Evolutionary conservation across 2,797 vertebrate species (phyloP).

Genomic region (Pipistrellus nathusii): DNA sequence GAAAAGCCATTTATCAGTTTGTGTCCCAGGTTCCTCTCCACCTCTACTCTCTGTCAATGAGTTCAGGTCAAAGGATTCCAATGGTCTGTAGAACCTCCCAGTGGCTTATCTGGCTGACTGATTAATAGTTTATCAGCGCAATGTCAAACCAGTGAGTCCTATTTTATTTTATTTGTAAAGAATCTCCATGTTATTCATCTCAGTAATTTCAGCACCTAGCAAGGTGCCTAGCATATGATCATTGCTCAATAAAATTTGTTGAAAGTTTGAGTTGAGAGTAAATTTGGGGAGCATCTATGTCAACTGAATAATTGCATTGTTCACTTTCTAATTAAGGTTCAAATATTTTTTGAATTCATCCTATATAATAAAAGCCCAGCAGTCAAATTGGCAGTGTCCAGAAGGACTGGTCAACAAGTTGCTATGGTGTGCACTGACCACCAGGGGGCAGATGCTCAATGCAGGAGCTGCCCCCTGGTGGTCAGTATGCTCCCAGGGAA

Average conservation of each 20-base stretch:
- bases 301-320: neutral
- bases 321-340: neutral
- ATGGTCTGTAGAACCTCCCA: neutral
- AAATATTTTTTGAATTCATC: slow-evolving; percentile 30
- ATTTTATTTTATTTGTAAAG: neutral
- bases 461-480: too few species aligned
- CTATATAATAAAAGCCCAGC: neutral
- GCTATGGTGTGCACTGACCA: too few species aligned
- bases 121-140: neutral
- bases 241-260: neutral
- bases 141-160: neutral
- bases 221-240: neutral
- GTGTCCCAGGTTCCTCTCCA: neutral
- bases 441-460: too few species aligned
- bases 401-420: too few species aligned
- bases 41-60: neutral
- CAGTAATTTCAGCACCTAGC: too few species aligned
- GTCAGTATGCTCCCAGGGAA: too few species aligned
- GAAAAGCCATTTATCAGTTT: neutral
- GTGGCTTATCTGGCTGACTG: neutral
- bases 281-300: neutral
- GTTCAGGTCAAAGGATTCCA: neutral
- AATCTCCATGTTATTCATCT: neutral
- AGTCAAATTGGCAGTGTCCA: too few species aligned
- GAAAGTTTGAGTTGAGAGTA: slow-evolving; percentile 7